Percentiles rank a stretch among this genome's conserved stretches.
Evolutionary conservation across 2,113 vertebrate genomes (phyloP).

Genomic region (Lasiurus borealis): DNA sequence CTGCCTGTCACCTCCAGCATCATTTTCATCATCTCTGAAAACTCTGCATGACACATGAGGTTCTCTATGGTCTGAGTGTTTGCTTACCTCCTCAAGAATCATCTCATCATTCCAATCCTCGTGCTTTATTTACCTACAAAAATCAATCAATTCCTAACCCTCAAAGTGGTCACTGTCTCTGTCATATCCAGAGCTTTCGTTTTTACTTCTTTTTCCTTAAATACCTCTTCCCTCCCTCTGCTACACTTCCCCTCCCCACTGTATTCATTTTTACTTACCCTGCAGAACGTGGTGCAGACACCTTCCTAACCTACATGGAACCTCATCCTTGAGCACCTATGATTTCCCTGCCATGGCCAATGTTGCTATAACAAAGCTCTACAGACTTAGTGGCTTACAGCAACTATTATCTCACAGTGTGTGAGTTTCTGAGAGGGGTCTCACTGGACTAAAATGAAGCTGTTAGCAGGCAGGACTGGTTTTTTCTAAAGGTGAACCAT

Average conservation of each 20-base stretch:
- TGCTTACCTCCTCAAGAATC: neutral
- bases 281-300: neutral
- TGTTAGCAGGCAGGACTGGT: no score
- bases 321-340: neutral
- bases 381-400: neutral
- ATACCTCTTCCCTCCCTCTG: neutral
- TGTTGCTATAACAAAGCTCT: neutral
- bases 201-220: neutral
- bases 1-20: neutral
- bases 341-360: neutral
- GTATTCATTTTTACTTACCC: neutral
- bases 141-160: neutral
- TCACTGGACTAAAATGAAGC: neutral
- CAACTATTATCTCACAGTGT: neutral
- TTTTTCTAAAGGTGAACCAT: neutral
- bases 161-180: neutral
- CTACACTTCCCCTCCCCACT: neutral
- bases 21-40: neutral
- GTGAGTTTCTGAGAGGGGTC: neutral
- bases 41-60: neutral
- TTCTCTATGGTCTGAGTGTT: neutral
- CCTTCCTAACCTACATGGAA: neutral
- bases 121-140: neutral
- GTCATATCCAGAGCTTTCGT: neutral
- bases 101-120: neutral